Base-by-base conservation (phyloP, 2,888 invertebrate genomes). In the Sesia apiformis region DNA sequence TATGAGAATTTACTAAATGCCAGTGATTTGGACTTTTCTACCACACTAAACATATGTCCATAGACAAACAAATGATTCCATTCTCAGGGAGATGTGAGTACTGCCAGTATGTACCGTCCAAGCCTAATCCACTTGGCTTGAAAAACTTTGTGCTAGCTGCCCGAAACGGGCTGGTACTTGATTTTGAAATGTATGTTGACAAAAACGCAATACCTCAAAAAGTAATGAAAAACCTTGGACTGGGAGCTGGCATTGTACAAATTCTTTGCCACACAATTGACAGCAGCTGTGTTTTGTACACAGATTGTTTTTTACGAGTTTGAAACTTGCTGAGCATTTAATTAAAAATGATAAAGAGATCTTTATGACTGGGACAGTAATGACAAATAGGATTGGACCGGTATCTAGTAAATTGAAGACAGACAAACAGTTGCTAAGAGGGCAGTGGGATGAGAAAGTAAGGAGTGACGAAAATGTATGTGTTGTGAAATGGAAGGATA, bases 111-210 rank as follows among this genome's bases (percentile, higher is more conserved):
- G 59, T 67, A 39, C 59, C 54, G 50, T 43, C 55, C 7, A 71
- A 69, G 56, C 68, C 71, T 40, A 65, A 67, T 53, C 67, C 67
- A 46, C 59, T 66, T 39, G 68, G 69, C 8, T 54, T 74, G 8
- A 72, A 72, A 60, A 71, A 67, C 58, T 69, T 72, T 62, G 69
- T 74, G 8, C 55, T 62, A 50, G 64, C 67, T 54, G 55, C 67
- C 23, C 57, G 61, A 49, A 55, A 62, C 46, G 65, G 67, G 3
- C 55, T 72, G 4, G 66, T 70, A 38, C 53, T 67, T 23, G 64
- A 72, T 49, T 70, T 70, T 56, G 57, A 64, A 52, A 60, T 70
- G 4, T 66, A 67, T 62, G 62, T 57, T 41, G 6, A 7, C 39
- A 39, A 39, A 40, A n/a, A n/a, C n/a, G n/a, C n/a, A n/a, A n/a